Conservation (phyloP, 2,797 vertebrate genomes). For the Chaetodon trifasciatus region DNA sequence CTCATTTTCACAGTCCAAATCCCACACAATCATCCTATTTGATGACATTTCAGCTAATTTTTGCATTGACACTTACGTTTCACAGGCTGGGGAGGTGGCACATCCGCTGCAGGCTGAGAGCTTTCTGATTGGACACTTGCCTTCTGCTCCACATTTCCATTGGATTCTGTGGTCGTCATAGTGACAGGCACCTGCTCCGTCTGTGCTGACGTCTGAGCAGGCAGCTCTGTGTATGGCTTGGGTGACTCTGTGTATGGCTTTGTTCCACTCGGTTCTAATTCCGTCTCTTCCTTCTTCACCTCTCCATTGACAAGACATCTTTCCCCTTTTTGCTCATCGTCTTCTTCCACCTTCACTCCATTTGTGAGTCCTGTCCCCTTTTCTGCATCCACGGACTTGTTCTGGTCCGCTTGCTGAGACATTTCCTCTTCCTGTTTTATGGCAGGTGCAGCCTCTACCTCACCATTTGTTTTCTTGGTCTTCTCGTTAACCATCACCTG, state of each 20-base stretch:
- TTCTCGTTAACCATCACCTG: constrained; percentile 51
- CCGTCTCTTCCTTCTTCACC: constrained; percentile 68
- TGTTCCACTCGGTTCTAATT: constrained; percentile 63
- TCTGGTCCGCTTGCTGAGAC: constrained; percentile 47
- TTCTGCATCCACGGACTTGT: constrained; percentile 40
- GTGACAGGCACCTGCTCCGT: constrained; percentile 66
- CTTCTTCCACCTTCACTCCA: constrained; percentile 63
- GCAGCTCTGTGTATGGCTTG: constrained; percentile 73
- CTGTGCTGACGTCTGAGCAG: constrained; percentile 53
- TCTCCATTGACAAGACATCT: constrained; percentile 63
- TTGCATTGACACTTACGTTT: constrained; percentile 73
- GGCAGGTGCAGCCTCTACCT: constrained; percentile 46
- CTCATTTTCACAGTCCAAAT: constrained; percentile 9
- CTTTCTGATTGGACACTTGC: constrained; percentile 69
- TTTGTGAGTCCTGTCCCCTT: constrained; percentile 63
- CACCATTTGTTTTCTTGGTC: constrained; percentile 63
- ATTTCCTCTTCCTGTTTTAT: constrained; percentile 64
- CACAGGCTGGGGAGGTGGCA: constrained; percentile 67
- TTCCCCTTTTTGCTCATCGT: constrained; percentile 31
- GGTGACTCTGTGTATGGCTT: constrained; percentile 75
- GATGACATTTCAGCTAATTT: background rate
- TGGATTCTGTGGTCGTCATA: constrained; percentile 66
- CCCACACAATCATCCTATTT: background rate
- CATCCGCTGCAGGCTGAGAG: constrained; percentile 64
- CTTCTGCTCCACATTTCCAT: constrained; percentile 64